A percentile compares a stretch with the other conserved stretches of the same genome.
Evolutionary conservation across 2,797 vertebrate genomes (phyloP).

Genomic region (Hydrophis major): DNA sequence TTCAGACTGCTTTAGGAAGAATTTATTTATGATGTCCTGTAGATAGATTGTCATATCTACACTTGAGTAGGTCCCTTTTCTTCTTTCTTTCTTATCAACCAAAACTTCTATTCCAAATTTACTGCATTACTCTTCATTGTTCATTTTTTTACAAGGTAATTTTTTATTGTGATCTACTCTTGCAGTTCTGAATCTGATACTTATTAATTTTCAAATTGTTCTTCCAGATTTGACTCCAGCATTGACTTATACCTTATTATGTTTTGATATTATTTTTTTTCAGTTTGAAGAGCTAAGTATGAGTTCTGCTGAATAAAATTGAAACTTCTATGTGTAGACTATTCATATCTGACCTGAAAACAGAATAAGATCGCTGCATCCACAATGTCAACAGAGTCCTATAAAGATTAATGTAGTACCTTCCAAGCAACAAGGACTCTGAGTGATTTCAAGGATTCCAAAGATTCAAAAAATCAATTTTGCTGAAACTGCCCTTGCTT

Average conservation of each 20-base stretch:
- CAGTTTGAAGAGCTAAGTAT: conserved; percentile 49
- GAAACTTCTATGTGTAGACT: conserved; percentile 35
- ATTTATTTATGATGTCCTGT: not conserved
- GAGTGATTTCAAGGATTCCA: conserved; percentile 75
- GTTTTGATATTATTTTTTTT: conserved; percentile 52
- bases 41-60: not conserved
- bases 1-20: not conserved
- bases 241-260: conserved; percentile 3
- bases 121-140: not conserved
- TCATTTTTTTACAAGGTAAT: conserved; percentile 12
- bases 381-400: conserved; percentile 60
- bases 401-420: conserved; percentile 75
- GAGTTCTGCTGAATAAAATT: conserved; percentile 52
- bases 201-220: conserved; percentile 52
- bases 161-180: conserved; percentile 30
- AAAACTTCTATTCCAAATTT: not conserved
- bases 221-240: conserved; percentile 6
- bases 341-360: conserved; percentile 50
- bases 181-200: conserved; percentile 9
- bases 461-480: conserved; percentile 79
- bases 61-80: not conserved
- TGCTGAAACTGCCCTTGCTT: conserved; percentile 75
- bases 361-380: conserved; percentile 41
- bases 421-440: conserved; percentile 72
- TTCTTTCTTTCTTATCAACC: not conserved